Conservation (phyloP, 2,113 vertebrate species). For the Anoura caudifer region DNA sequence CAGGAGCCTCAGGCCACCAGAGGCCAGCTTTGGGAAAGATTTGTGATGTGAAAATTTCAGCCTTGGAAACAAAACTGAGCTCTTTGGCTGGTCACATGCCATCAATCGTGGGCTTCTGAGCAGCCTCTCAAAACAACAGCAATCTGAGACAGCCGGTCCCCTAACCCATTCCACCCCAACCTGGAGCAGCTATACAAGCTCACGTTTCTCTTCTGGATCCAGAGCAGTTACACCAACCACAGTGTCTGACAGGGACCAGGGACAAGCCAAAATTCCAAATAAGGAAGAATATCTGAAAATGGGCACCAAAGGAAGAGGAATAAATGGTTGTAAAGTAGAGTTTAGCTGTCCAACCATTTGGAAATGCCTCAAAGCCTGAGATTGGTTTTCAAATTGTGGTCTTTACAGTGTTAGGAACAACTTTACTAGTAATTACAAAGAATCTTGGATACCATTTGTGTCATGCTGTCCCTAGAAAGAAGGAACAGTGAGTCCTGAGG, state of each 20-base stretch:
- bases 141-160: not conserved
- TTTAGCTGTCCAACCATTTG: not conserved
- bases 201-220: not conserved
- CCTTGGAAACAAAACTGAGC: not conserved
- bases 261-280: not conserved
- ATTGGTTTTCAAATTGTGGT: not conserved
- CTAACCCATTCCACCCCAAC: not conserved
- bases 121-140: not conserved
- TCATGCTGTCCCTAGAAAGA: not conserved
- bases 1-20: fast-evolving
- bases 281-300: slow-evolving; percentile 43
- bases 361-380: not conserved
- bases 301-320: not conserved
- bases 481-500: not conserved
- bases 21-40: not conserved
- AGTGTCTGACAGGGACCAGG: not conserved
- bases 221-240: not conserved
- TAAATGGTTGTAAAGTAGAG: not conserved
- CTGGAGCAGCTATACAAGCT: fast-evolving
- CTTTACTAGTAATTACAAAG: not conserved
- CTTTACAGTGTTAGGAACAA: not conserved
- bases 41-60: not conserved
- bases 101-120: not conserved
- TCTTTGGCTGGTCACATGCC: not conserved
- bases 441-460: not conserved